phyloP scores from a whole-genome alignment of 1,140 invertebrate genomes.

The Diprion similis region DNA sequence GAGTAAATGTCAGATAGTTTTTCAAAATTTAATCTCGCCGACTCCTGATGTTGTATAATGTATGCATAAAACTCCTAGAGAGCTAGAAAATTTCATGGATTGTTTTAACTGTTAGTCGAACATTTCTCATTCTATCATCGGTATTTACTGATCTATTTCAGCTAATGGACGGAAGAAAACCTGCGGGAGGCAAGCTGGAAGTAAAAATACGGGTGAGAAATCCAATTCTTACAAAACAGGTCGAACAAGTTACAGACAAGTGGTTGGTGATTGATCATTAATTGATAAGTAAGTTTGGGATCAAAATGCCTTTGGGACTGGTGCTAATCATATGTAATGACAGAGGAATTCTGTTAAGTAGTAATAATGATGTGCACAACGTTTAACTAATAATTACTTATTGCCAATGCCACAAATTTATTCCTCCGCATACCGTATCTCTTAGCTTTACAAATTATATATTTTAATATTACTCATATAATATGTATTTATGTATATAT shows the following conservation, averaged over 20 bases:
- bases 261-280: constrained; percentile 84
- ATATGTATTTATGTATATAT: neutral
- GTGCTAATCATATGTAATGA: too few relatives aligned
- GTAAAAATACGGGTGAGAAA: constrained; percentile 90
- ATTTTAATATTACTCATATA: neutral
- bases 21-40: neutral
- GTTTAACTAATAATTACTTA: too few relatives aligned
- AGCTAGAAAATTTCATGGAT: constrained; percentile 4
- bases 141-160: constrained; percentile 55
- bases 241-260: constrained; percentile 89
- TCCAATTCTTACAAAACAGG: constrained; percentile 88
- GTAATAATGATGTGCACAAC: too few relatives aligned
- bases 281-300: constrained; percentile 13
- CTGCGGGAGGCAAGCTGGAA: constrained; percentile 90
- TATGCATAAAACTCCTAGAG: constrained; percentile 10
- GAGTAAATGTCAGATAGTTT: neutral
- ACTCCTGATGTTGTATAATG: neutral
- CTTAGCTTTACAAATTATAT: neutral
- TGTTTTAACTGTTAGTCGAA: constrained; percentile 15
- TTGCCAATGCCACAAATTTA: too few relatives aligned
- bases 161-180: constrained; percentile 89
- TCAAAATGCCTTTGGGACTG: too few relatives aligned
- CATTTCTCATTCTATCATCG: constrained; percentile 12
- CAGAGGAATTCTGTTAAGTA: too few relatives aligned
- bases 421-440: too few relatives aligned